These are phyloP conservation scores for Meda fulgida DNA, from an alignment of 2,797 vertebrate genomes.

Conservation along the genomic window DNA sequence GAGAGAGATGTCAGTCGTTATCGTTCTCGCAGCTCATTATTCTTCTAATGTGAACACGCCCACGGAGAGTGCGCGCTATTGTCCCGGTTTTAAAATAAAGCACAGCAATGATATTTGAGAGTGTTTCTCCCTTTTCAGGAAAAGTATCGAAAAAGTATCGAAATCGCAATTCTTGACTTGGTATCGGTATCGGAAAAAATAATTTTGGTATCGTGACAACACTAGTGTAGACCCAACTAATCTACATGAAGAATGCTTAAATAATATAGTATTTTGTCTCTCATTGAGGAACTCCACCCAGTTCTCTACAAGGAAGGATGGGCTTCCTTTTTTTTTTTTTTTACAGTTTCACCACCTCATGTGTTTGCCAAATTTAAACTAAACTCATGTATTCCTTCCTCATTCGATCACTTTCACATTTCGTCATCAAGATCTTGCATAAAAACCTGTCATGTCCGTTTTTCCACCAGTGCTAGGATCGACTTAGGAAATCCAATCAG, in stretches of 20 bases:
- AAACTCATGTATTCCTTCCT: background rate
- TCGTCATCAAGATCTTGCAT: background rate
- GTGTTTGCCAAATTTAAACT: conserved; percentile 2
- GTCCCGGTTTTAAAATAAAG: no score
- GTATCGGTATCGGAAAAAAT: no score
- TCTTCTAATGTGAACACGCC: no score
- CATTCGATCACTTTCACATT: background rate
- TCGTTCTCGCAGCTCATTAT: no score
- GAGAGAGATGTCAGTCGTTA: no score
- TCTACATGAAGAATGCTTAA: background rate
- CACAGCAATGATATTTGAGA: no score
- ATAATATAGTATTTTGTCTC: background rate
- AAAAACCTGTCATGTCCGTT: background rate
- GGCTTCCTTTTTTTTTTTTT: background rate
- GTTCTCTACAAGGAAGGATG: background rate
- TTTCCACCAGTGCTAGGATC: conserved; percentile 1
- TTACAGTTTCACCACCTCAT: conserved; percentile 32
- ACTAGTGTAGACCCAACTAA: no score
- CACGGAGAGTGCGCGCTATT: no score
- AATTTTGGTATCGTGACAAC: no score
- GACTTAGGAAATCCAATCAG: background rate
- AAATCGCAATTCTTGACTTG: no score
- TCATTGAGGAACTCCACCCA: conserved; percentile 25
- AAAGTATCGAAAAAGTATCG: no score
- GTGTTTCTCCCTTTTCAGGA: no score